Conservation (phyloP, 1,140 invertebrate species). For the Antheraea mylitta region DNA sequence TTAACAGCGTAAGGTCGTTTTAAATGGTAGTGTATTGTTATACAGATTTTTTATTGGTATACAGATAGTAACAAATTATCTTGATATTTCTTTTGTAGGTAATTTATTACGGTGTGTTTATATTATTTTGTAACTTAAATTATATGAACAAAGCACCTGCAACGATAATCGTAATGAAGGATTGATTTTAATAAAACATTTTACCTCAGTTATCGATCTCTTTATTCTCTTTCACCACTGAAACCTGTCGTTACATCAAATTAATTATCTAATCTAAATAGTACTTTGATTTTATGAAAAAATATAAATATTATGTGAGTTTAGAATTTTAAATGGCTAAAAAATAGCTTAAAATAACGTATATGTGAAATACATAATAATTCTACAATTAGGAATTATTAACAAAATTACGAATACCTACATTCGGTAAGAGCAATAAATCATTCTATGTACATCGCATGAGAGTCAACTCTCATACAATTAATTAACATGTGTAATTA, state of each 20-base stretch:
- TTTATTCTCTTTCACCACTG: conserved; percentile 56
- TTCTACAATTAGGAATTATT: background rate
- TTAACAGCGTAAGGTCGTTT: too few relatives aligned
- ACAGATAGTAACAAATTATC: too few relatives aligned
- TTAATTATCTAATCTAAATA: conserved; percentile 14
- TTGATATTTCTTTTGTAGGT: too few relatives aligned
- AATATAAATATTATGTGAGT: background rate
- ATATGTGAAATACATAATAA: background rate
- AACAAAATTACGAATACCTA: background rate
- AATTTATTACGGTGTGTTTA: too few relatives aligned
- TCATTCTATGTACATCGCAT: background rate
- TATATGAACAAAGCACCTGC: background rate
- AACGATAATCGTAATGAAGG: background rate
- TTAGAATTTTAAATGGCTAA: background rate
- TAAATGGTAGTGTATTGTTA: too few relatives aligned
- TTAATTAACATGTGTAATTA: background rate
- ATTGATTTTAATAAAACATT: conserved; percentile 37
- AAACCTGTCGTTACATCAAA: conserved; percentile 44
- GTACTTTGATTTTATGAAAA: background rate
- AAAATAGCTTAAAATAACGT: background rate
- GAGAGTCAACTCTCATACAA: background rate
- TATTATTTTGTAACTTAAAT: too few relatives aligned
- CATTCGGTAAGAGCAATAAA: background rate
- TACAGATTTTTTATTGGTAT: too few relatives aligned
- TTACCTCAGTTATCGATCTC: conserved; percentile 39